Evolutionary conservation across 2,113 vertebrate species (phyloP).

Genomic region (Psephotus haematonotus): DNA sequence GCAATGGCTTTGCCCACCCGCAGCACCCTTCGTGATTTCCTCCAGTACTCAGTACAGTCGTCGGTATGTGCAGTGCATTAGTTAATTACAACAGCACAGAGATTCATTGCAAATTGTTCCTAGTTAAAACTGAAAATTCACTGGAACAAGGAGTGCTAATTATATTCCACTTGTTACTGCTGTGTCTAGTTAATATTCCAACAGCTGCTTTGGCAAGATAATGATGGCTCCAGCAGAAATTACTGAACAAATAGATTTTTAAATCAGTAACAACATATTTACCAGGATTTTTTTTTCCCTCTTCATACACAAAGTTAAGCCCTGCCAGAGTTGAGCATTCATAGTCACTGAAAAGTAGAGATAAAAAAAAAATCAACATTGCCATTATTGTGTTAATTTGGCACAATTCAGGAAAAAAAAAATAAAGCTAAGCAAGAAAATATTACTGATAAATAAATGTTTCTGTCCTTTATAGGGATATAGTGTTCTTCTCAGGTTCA

Average conservation of each 20-base stretch:
- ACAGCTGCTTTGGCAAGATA: constrained; percentile 74
- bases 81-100: constrained; percentile 67
- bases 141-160: constrained; percentile 79
- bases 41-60: constrained; percentile 49
- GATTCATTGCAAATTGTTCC: constrained; percentile 70
- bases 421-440: background rate
- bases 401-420: background rate
- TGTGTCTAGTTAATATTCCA: constrained; percentile 72
- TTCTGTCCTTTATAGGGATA: background rate
- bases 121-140: constrained; percentile 82
- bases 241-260: constrained; percentile 69
- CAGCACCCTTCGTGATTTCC: constrained; percentile 63
- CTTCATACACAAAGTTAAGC: constrained; percentile 48
- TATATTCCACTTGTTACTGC: constrained; percentile 72
- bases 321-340: constrained; percentile 37
- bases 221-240: constrained; percentile 64
- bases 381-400: constrained; percentile 35
- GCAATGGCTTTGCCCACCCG: constrained; percentile 53
- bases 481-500: background rate
- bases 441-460: background rate
- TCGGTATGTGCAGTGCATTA: constrained; percentile 38
- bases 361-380: constrained; percentile 12
- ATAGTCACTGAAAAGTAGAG: constrained; percentile 39
- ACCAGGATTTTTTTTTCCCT: constrained; percentile 27
- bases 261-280: constrained; percentile 68